A percentile compares a stretch with the other conserved stretches of the same genome.
Evolutionary conservation across 2,113 vertebrate species (phyloP).

Genomic region (Trichomycterus rosablanca): DNA sequence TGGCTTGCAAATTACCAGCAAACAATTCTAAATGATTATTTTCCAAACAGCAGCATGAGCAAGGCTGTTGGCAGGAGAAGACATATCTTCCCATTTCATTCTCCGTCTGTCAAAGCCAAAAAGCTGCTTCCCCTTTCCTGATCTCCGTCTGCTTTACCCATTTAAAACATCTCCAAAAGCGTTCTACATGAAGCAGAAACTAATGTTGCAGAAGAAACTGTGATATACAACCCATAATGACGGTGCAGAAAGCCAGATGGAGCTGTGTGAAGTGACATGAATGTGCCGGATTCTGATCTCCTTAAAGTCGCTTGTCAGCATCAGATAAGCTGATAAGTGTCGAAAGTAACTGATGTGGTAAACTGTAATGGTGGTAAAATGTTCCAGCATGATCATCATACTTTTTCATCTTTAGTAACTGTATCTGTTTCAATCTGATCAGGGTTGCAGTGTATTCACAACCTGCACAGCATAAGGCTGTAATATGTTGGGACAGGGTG

Average conservation of each 20-base stretch:
- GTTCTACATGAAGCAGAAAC: slow-evolving; percentile 13
- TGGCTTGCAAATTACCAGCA: slow-evolving; percentile 23
- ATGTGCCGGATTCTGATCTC: slow-evolving; percentile 16
- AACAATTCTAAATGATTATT: slow-evolving; percentile 32
- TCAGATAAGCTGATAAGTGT: slow-evolving; percentile 1
- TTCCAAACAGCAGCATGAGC: slow-evolving; percentile 31
- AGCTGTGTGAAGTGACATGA: slow-evolving; percentile 23
- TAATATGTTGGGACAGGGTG: too few species aligned
- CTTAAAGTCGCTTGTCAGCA: slow-evolving; percentile 10
- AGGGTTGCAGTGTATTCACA: too few species aligned
- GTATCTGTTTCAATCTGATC: too few species aligned
- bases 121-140: slow-evolving; percentile 35
- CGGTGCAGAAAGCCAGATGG: slow-evolving; percentile 23
- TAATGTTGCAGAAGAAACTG: slow-evolving; percentile 29
- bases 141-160: slow-evolving; percentile 24
- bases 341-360: too few species aligned
- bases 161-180: slow-evolving; percentile 40
- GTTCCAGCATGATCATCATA: too few species aligned
- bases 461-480: too few species aligned
- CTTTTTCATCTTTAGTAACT: too few species aligned
- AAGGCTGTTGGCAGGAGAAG: slow-evolving; percentile 28
- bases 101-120: slow-evolving; percentile 39
- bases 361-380: too few species aligned
- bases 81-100: slow-evolving; percentile 39
- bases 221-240: not conserved